phyloP scores from a whole-genome alignment of 1,140 invertebrate species.

The Camponotus vicinus region DNA sequence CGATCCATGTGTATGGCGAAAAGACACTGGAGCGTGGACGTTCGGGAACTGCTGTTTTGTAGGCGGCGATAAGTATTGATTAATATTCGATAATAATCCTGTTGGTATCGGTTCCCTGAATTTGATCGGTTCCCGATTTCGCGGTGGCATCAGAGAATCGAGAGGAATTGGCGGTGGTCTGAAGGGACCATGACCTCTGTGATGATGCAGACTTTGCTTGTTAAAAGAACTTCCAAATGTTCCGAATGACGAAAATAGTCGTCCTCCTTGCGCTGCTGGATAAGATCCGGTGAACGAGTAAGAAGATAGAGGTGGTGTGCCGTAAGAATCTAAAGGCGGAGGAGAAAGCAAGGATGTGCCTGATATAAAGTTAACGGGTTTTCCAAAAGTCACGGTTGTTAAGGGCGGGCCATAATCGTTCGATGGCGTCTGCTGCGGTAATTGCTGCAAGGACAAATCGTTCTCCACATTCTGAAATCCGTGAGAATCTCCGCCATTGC shows the following conservation, averaged over 20 bases:
- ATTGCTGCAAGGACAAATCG: conserved; percentile 74
- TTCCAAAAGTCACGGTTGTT: conserved; percentile 66
- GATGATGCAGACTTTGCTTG: conserved; percentile 62
- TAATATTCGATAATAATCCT: conserved; percentile 85
- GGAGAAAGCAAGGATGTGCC: conserved; percentile 68
- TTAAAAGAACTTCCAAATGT: conserved; percentile 72
- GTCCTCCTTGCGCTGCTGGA: conserved; percentile 86
- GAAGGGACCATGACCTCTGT: conserved; percentile 85
- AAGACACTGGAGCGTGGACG: conserved; percentile 73
- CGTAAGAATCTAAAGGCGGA: conserved; percentile 83
- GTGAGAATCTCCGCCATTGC: neutral
- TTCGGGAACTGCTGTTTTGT: conserved; percentile 79
- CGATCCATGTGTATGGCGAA: conserved; percentile 66
- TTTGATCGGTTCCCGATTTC: conserved; percentile 84
- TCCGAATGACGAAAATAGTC: conserved; percentile 78
- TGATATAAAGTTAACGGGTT: conserved; percentile 41
- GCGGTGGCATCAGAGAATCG: conserved; percentile 81
- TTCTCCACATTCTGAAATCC: conserved; percentile 41
- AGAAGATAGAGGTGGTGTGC: conserved; percentile 85
- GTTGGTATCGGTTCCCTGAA: conserved; percentile 90
- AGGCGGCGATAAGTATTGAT: conserved; percentile 86
- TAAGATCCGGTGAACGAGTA: conserved; percentile 85
- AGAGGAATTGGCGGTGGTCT: conserved; percentile 84
- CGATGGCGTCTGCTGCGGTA: conserved; percentile 63
- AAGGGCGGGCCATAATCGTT: conserved; percentile 55